Conservation (phyloP, 2,113 vertebrate species). For the Apteryx mantelli region DNA sequence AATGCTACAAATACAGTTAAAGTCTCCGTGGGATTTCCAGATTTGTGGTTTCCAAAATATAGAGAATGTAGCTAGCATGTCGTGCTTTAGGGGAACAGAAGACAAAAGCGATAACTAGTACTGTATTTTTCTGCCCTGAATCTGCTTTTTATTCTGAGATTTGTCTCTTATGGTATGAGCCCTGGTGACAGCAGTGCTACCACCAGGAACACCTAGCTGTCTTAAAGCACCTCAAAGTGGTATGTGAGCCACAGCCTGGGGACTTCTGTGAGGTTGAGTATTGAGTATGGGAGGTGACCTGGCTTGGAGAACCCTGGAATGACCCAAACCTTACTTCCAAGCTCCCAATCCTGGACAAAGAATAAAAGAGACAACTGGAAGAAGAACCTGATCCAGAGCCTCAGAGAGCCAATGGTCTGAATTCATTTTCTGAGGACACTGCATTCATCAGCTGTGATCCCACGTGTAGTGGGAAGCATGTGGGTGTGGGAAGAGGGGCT, state of each 20-base stretch:
- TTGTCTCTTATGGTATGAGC: not conserved
- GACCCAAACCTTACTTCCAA: not conserved
- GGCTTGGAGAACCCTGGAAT: not conserved
- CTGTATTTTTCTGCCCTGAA: not conserved
- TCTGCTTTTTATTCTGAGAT: fast-evolving
- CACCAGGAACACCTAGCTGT: not conserved
- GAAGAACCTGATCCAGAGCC: not conserved
- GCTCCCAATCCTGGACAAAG: not conserved
- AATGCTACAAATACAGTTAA: not conserved
- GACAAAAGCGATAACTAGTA: not conserved
- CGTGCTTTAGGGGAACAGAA: not conserved
- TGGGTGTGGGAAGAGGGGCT: not conserved
- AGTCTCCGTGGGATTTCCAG: not conserved
- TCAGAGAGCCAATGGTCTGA: not conserved
- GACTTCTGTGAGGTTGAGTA: not conserved
- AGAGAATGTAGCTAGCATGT: not conserved
- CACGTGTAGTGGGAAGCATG: fast-evolving
- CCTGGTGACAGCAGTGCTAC: not conserved
- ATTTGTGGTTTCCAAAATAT: not conserved
- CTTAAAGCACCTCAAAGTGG: not conserved
- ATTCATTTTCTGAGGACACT: not conserved
- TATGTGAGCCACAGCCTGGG: not conserved
- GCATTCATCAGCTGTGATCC: not conserved
- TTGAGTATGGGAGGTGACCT: not conserved
- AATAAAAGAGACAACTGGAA: not conserved